Evolutionary conservation across 1,140 invertebrate species (phyloP).

Genomic region (Aleiodes sp.): DNA sequence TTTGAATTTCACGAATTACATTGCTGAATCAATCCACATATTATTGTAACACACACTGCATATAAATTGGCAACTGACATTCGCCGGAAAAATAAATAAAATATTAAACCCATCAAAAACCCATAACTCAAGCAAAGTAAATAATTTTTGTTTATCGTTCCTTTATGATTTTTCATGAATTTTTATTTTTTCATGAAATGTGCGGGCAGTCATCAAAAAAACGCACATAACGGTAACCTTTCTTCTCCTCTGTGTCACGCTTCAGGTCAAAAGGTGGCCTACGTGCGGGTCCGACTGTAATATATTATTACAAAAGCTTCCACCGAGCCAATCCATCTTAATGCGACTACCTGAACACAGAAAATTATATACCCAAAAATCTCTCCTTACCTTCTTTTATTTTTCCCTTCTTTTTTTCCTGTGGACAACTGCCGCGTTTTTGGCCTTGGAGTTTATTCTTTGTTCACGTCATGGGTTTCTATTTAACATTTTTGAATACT

Average conservation of each 20-base stretch:
- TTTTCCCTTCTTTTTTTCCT: background rate
- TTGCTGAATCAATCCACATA: background rate
- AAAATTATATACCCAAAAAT: background rate
- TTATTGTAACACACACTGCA: too few relatives aligned
- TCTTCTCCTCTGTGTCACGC: background rate
- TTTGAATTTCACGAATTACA: conserved; percentile 1
- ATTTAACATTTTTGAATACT: conserved; percentile 1
- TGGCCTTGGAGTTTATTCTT: conserved; percentile 13
- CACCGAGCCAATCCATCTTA: too few relatives aligned
- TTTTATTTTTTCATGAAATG: too few relatives aligned
- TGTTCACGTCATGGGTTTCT: background rate
- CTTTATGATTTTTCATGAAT: too few relatives aligned
- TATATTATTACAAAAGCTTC: background rate
- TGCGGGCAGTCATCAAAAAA: conserved; percentile 1
- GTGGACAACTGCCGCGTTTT: background rate
- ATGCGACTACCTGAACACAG: background rate
- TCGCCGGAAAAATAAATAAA: too few relatives aligned
- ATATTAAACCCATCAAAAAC: too few relatives aligned
- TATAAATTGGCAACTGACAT: too few relatives aligned
- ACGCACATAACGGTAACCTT: background rate
- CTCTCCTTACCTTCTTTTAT: background rate
- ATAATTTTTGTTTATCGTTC: too few relatives aligned
- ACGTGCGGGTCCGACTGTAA: background rate
- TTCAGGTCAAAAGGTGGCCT: conserved; percentile 1
- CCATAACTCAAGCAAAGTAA: too few relatives aligned